Base-by-base conservation (phyloP, 37 sponge, comb jelly and placozoan genomes). In the Halisarca cf. caerulea region DNA sequence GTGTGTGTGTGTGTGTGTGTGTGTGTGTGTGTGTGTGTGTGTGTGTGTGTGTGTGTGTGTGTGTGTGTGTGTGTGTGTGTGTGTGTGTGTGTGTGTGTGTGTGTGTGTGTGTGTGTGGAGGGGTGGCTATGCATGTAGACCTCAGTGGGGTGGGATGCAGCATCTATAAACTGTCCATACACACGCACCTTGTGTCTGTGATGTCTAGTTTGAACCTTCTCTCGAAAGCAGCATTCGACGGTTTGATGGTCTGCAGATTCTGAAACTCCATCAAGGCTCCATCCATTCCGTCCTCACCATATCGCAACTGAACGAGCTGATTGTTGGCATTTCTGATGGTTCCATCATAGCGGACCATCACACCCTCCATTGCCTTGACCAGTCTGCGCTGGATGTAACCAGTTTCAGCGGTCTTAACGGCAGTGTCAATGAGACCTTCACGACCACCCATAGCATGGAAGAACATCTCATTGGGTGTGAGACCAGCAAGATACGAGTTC, bases 381-480 rank as follows among this genome's bases (percentile, higher is more conserved):
- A 99, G 89, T 28, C 99, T 88, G 66, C 99, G 83, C 92, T 99
- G 99, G 69, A 99, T 99, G 84, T 99, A 99, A 27, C 98, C 96
- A 25, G 99, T 99, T 60, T 99, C 99, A 33, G 96, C 91, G 11
- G 99, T 99, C 89, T 99, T 99, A 28, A 99, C 99, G 69, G 99
- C 99, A 38, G 99, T 99, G 83, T 99, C 99, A 72, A 99, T 99
- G 41, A 99, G 86, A 0, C 99, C 99, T 59, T 98, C 98, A 58
- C 99, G 70, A 4, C 99, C 99, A n/a, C 97, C 99, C 99, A 99
- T 99, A 70, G 99, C 99, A 88, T 99, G 99, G 81, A 99, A 99
- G 95, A 95, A 99, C 87, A 99, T 95, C 94, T 99, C 99, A 64
- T 91, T 99, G 5, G 99, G 97, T 9, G 97, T 97, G 51, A 99